Base-by-base conservation (phyloP, 2,113 vertebrate species). In the Illadopsis cleaveri region DNA sequence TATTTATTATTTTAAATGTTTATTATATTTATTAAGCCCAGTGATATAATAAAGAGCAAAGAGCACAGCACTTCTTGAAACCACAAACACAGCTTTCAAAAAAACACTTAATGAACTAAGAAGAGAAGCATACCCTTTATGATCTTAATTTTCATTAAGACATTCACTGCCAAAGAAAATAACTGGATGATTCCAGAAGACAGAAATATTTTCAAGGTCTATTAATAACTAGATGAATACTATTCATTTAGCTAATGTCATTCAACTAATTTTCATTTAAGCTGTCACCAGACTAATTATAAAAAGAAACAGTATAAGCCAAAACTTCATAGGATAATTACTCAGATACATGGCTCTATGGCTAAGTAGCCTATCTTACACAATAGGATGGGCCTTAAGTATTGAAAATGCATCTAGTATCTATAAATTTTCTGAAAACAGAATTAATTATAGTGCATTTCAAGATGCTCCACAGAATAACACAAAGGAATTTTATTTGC, bases 181-280 rank as follows among this genome's bases (percentile, higher is more conserved):
- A 94, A 73, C 79, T 94, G 89, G 93, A 93, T 62, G 21, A 45
- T 80, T 97, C 85, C 89, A 93, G 76, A 82, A 94, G 82, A 62
- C 71, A 95, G 80, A 94, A 94, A 96, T 94, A 96, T 89, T 94
- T 96, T 90, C 72, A 94, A 97, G 79, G 79, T 65, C 91, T 96
- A 96, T 97, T 97, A 97, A 96, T 91, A 94, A 66, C 37, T 54
- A 54, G 51, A 89, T 86, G 16, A 69, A 66, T 70, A 45, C 35
- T 94, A 73, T 82, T 97, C 86, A 96, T 96, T 90, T 96, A 91
- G 89, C 44, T 95, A 93, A 96, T 93, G 82, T 61, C 95, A 92
- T 57, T 92, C 72, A 87, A 73, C 58, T 80, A 57, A 92, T 86
- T 66, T 79, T 88, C 61, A 75, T 77, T 88, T 66, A 82, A 45